Percentiles rank a stretch among this genome's conserved stretches.
Evolutionary conservation across 23 tunicate species (phyloP).

Genomic region (Trididemnum clinides): DNA sequence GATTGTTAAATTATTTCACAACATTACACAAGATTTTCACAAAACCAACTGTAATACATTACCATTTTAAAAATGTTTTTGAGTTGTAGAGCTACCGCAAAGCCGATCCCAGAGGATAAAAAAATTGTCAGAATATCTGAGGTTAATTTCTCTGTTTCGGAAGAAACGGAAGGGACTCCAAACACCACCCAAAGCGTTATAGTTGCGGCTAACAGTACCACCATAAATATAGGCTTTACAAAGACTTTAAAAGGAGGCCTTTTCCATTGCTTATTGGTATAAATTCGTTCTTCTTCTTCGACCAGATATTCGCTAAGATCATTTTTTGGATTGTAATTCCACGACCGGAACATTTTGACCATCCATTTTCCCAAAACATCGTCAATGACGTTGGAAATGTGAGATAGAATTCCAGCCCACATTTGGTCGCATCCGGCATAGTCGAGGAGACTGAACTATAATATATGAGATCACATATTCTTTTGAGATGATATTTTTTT

Average conservation of each 20-base stretch:
- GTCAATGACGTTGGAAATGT: slow-evolving; percentile 47
- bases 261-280: not conserved
- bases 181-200: not conserved
- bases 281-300: not conserved
- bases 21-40: too few species aligned
- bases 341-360: slow-evolving; percentile 45
- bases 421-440: slow-evolving; percentile 59
- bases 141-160: not conserved
- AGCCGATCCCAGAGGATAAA: slow-evolving; percentile 27
- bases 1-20: too few species aligned
- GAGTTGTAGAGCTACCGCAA: too few species aligned
- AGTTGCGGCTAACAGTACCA: not conserved
- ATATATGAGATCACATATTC: too few species aligned
- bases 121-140: slow-evolving; percentile 13
- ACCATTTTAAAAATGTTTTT: too few species aligned
- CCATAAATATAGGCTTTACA: too few species aligned
- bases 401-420: slow-evolving; percentile 64
- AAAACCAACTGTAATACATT: too few species aligned
- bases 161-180: slow-evolving; percentile 16
- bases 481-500: too few species aligned
- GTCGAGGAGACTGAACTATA: slow-evolving; percentile 61
- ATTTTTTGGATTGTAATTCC: slow-evolving; percentile 43
- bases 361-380: slow-evolving; percentile 44
- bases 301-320: slow-evolving; percentile 28
- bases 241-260: not conserved